Evolutionary conservation across 2,113 vertebrate species (phyloP), one percentile per base, ranked within the genome.

Genomic region (Eleginops maclovinus): DNA sequence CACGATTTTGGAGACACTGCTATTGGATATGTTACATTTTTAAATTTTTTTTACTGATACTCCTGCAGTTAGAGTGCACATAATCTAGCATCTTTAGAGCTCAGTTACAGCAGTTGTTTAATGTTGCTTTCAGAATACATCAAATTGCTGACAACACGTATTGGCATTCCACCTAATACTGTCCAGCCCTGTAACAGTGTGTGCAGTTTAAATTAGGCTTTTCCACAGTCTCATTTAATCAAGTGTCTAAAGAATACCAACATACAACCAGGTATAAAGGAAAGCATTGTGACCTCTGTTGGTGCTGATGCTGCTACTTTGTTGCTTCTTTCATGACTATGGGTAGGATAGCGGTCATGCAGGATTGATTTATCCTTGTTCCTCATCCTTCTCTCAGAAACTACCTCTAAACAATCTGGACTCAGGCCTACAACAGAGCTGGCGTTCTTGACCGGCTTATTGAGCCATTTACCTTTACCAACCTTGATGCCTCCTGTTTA

Each of bases 111-210:
- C 28, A 53, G 47, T 60, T 66, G 75, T 84, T 72, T 89, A 75
- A 82, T 78, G 72, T 79, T 77, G 24, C 64, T 79, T 54, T 67
- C 56, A 85, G 75, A 89, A 73, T 44, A 77, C 84, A 85, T 79
- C 63, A 71, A 65, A 55, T 65, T 58, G 40, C 12, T 77, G 71
- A 80, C 79, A 80, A 75, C 61, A 40, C 59, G 79, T 76, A 87
- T 80, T 89, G 67, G 56, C 69, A 69, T 88, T 72, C 72, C 26
- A 47, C 56, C 75, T 74, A 28, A 72, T 68, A 24, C 28, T 17
- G 79, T 58, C 74, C 67, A 74, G 61, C 40, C 70, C 51, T 41
- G 62, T 19, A 21, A 62, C 54, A 50, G 66, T 75, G 80, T 77
- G 79, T 89, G 44, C 36, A 50, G 41, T 53, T 81, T 44, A 58